Conservation (phyloP, 1,140 invertebrate species). For the Drosophila neocordata region DNA sequence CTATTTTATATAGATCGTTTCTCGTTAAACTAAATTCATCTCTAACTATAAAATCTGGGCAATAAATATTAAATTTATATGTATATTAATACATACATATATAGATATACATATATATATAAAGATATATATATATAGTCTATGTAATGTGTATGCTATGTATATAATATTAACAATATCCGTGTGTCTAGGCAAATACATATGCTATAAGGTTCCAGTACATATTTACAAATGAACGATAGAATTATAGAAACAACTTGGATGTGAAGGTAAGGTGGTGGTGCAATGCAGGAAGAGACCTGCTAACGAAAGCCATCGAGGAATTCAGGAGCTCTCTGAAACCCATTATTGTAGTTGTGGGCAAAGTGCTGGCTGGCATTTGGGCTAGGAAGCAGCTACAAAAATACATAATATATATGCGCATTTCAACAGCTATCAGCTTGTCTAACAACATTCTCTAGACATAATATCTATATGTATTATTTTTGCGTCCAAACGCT, state of each 20-base stretch:
- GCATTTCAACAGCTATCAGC: conserved; percentile 35
- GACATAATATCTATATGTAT: conserved; percentile 21
- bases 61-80: conserved; percentile 71
- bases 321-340: conserved; percentile 14
- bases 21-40: conserved; percentile 75
- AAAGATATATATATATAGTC: conserved; percentile 23
- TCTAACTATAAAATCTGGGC: conserved; percentile 70
- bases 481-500: conserved; percentile 2
- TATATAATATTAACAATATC: conserved; percentile 73
- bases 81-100: conserved; percentile 32
- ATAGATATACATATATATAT: conserved; percentile 46
- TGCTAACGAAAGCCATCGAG: conserved; percentile 28
- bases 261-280: conserved; percentile 11
- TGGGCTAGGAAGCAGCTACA: conserved; percentile 51
- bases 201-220: conserved; percentile 49
- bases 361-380: conserved; percentile 18
- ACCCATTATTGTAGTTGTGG: conserved; percentile 25
- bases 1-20: conserved; percentile 46
- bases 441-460: conserved; percentile 51
- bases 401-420: conserved; percentile 53
- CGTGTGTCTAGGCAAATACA: conserved; percentile 53
- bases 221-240: conserved; percentile 76
- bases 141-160: conserved; percentile 25
- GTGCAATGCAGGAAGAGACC: neutral
- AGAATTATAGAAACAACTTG: conserved; percentile 56